Evolutionary conservation across 2,113 vertebrate genomes (phyloP).

Genomic region (Leuciscus idus): DNA sequence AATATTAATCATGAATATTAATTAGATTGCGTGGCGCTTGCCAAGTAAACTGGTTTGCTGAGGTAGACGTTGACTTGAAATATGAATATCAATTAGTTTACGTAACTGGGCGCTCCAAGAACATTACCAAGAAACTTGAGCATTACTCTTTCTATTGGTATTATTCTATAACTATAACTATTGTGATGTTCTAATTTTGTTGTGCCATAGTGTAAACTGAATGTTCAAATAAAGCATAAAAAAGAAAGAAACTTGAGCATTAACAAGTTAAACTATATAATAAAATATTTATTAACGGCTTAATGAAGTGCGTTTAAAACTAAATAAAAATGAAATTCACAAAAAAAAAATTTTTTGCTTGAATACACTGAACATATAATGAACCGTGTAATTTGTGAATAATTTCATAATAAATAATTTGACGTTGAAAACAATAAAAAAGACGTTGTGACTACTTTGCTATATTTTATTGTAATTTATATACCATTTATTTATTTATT

Average conservation of each 20-base stretch:
- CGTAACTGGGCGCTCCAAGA: background rate
- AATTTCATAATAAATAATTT: too few species aligned
- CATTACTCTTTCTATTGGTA: too few species aligned
- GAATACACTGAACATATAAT: background rate
- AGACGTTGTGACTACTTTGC: background rate
- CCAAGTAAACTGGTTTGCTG: slow-evolving; percentile 4
- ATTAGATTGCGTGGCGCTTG: background rate
- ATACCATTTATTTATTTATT: background rate
- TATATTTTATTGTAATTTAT: too few species aligned
- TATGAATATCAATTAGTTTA: slow-evolving; percentile 9
- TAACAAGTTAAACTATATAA: background rate
- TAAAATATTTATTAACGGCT: background rate
- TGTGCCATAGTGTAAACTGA: too few species aligned
- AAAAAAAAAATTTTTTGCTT: background rate
- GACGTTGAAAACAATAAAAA: too few species aligned
- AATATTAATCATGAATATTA: slow-evolving; percentile 45
- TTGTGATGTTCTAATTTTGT: too few species aligned
- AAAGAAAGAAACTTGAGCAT: background rate
- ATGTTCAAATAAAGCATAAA: too few species aligned
- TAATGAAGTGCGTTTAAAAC: background rate
- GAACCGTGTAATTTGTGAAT: background rate
- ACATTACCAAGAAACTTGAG: background rate
- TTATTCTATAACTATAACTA: too few species aligned
- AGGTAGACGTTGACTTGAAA: background rate
- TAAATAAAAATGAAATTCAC: background rate